Base-by-base conservation (phyloP, 1,140 invertebrate species). In the Calephelis virginiensis region DNA sequence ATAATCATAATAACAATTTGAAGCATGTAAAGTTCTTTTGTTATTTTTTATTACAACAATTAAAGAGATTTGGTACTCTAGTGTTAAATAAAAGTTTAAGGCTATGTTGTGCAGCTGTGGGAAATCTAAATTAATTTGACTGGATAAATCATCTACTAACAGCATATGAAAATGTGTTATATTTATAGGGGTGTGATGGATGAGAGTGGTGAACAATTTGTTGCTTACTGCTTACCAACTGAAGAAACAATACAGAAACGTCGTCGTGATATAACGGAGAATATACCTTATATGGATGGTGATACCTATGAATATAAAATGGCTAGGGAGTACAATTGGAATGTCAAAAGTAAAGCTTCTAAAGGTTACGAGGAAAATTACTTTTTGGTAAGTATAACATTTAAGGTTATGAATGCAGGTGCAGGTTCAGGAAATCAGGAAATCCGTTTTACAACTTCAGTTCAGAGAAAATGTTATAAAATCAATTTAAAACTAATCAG, bases 341-440 rank as follows among this genome's bases (percentile, higher is more conserved):
- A 99, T 91, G 98, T 99, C 3, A 99, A 99, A 85, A 99, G 97
- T 85, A 99, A 99, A 93, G 95, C 97, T 0, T 98, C 97, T 0
- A 98, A 99, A 88, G 98, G 98, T 48, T 99, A 99, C 81, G 98
- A 99, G 90, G 98, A 99, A 89, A 99, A 98, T 89, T 99, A 99
- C 86, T 99, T 99, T 91, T 96, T 99, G 89, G 96, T 92, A 72
- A 82, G 83, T 72, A 10, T 53, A 43, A 8, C 40, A 28, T 28
- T 28, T 28, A 28, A 28, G 28, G 28, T 28, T 28, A 28, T 28
- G 28, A 28, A 28, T 28, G 2, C 5, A 4, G 2, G 2, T 28
- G 28, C 3, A 28, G 28, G 28, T 4, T 28, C 28, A 28, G 28
- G 28, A 28, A 28, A 28, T 28, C 28, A 28, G 28, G 28, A 28